A percentile compares a stretch with the other conserved stretches of the same genome.
Conservation (phyloP, 2,113 vertebrate species). For the Labeo rohita region DNA sequence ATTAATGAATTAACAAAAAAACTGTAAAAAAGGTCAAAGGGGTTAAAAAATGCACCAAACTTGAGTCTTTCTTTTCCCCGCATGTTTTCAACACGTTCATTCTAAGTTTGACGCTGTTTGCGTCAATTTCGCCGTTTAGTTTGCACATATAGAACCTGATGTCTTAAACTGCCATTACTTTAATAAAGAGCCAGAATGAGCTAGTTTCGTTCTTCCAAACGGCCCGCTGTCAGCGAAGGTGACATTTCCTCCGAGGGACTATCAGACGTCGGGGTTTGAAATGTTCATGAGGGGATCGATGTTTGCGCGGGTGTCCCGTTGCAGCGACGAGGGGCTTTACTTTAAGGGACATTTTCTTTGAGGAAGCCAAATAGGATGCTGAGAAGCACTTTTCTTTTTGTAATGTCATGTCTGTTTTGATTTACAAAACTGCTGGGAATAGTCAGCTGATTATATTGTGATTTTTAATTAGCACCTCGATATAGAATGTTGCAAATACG, state of each 20-base stretch:
- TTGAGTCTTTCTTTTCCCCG: slow-evolving; percentile 4
- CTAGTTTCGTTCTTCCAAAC: slow-evolving; percentile 22
- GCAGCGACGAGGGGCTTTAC: background rate
- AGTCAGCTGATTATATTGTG: slow-evolving; percentile 9
- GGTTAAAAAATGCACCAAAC: background rate
- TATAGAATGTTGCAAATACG: slow-evolving; percentile 28
- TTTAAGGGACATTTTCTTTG: slow-evolving; percentile 25
- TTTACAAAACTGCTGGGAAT: slow-evolving; percentile 17
- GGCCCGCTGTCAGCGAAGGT: background rate
- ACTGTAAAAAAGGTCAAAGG: slow-evolving; percentile 16
- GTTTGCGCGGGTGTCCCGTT: background rate
- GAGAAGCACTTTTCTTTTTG: slow-evolving; percentile 33
- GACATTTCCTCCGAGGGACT: slow-evolving; percentile 7
- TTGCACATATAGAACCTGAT: slow-evolving; percentile 44
- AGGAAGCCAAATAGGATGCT: slow-evolving; percentile 24
- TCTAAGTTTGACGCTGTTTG: background rate
- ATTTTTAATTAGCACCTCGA: slow-evolving; percentile 18
- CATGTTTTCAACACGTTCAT: slow-evolving; percentile 4
- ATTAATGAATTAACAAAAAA: background rate
- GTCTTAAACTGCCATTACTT: slow-evolving; percentile 38
- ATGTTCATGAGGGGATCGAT: background rate
- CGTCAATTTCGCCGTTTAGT: slow-evolving; percentile 17
- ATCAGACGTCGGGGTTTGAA: background rate
- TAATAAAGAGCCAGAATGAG: slow-evolving; percentile 3
- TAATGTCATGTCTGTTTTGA: background rate